Conservation (phyloP, 2,797 vertebrate species). For the Melanotaenia nigrans region DNA sequence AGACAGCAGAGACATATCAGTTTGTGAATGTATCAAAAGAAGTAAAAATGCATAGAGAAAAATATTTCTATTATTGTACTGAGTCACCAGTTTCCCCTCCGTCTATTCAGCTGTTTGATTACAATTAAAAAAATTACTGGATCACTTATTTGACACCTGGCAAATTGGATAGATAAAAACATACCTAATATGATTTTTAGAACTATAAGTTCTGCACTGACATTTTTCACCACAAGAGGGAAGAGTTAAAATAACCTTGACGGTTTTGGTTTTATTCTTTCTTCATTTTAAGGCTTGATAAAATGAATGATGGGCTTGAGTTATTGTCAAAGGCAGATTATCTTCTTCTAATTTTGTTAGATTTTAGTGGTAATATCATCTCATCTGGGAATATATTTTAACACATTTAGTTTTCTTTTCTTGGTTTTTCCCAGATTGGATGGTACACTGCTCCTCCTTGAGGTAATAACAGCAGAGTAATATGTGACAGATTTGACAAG, state of each 20-base stretch:
- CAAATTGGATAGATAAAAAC: not conserved
- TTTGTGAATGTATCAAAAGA: not conserved
- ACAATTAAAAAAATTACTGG: not conserved
- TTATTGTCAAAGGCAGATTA: not conserved
- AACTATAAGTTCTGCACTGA: slow-evolving; percentile 35
- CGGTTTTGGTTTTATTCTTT: not conserved
- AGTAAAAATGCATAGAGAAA: not conserved
- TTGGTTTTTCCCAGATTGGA: not conserved
- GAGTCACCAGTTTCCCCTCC: not conserved
- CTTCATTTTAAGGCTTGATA: slow-evolving; percentile 8
- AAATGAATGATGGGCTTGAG: not conserved
- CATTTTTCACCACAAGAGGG: slow-evolving; percentile 70
- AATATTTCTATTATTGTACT: not conserved
- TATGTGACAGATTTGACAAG: not conserved
- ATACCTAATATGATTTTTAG: not conserved
- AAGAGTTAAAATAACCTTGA: slow-evolving; percentile 15
- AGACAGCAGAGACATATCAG: not conserved
- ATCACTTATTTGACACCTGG: not conserved
- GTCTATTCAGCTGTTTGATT: not conserved
- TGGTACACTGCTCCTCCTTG: not conserved
- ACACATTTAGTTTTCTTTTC: not conserved
- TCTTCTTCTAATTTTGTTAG: not conserved
- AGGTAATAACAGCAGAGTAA: not conserved
- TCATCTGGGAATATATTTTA: not conserved
- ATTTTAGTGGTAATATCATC: not conserved